These are phyloP conservation scores for Hypsibius dujardini DNA, from an alignment of 1,140 invertebrate genomes.

Conservation along the genomic window DNA sequence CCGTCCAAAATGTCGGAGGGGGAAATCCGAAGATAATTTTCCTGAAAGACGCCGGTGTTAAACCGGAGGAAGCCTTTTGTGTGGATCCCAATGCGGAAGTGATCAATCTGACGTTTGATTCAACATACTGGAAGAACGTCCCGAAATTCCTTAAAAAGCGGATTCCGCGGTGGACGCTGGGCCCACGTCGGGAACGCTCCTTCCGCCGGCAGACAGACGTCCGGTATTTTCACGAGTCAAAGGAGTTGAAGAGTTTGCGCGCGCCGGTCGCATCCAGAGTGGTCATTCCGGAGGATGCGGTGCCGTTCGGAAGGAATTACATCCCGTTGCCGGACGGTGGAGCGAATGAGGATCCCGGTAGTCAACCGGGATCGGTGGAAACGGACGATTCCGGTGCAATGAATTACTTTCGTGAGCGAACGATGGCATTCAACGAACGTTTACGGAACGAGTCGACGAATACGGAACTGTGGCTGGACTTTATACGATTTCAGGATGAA, in stretches of 20 bases:
- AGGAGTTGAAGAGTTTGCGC: slow-evolving; percentile 16
- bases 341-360: slow-evolving; percentile 8
- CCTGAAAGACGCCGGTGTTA: slow-evolving; percentile 21
- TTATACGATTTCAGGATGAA: slow-evolving; percentile 36
- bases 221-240: slow-evolving; percentile 21
- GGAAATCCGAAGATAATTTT: neutral
- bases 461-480: slow-evolving; percentile 35
- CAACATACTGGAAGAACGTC: slow-evolving; percentile 31
- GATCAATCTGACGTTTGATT: slow-evolving; percentile 30
- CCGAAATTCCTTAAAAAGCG: slow-evolving; percentile 28
- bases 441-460: slow-evolving; percentile 31
- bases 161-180: neutral
- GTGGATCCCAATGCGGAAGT: slow-evolving; percentile 29
- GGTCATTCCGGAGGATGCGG: slow-evolving; percentile 24
- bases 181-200: neutral
- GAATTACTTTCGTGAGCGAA: slow-evolving; percentile 23
- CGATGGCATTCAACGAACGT: slow-evolving; percentile 31
- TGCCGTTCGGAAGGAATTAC: slow-evolving; percentile 25
- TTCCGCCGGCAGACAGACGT: slow-evolving; percentile 18
- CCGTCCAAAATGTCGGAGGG: too few species aligned
- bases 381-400: too few species aligned
- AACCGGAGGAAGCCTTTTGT: slow-evolving; percentile 30
- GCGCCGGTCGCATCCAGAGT: slow-evolving; percentile 7
- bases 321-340: slow-evolving; percentile 14
- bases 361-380: too few species aligned